Conservation (phyloP, 2,113 vertebrate species). For the Eonycteris spelaea region DNA sequence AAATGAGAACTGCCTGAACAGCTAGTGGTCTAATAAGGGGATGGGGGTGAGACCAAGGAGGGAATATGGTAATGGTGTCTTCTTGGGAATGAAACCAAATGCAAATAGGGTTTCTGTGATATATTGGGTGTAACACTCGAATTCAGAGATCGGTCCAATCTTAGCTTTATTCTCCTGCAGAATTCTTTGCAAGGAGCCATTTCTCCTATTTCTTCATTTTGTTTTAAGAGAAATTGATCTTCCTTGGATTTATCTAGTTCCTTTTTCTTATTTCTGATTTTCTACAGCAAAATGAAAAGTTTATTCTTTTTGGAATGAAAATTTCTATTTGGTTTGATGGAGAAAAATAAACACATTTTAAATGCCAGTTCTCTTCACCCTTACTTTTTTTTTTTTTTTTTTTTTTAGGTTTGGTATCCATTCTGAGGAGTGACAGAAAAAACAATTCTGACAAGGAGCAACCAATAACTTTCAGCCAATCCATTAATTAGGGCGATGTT, state of each 20-base stretch:
- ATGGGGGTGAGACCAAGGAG: neutral
- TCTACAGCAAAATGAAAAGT: neutral
- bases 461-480: slow-evolving; percentile 37
- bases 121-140: accelerated
- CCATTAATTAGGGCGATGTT: slow-evolving; percentile 57
- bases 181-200: neutral
- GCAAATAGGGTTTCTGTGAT: neutral
- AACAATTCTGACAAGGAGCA: slow-evolving; percentile 47
- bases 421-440: slow-evolving; percentile 24
- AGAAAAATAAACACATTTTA: slow-evolving; percentile 6
- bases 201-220: neutral
- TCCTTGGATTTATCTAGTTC: neutral
- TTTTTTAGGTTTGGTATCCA: neutral
- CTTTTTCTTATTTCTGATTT: neutral
- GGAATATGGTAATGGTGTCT: accelerated
- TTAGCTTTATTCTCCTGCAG: neutral
- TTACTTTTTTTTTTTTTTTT: slow-evolving; percentile 2
- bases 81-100: neutral
- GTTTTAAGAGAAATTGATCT: neutral
- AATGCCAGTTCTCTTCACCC: slow-evolving; percentile 36
- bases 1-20: neutral
- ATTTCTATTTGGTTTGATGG: slow-evolving; percentile 9
- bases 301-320: neutral
- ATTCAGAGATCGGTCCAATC: neutral
- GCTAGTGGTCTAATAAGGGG: neutral